Evolutionary conservation across 2,888 invertebrate species (phyloP), one percentile per base, ranked within the genome.

Genomic region (Pristionchus japonicus): DNA sequence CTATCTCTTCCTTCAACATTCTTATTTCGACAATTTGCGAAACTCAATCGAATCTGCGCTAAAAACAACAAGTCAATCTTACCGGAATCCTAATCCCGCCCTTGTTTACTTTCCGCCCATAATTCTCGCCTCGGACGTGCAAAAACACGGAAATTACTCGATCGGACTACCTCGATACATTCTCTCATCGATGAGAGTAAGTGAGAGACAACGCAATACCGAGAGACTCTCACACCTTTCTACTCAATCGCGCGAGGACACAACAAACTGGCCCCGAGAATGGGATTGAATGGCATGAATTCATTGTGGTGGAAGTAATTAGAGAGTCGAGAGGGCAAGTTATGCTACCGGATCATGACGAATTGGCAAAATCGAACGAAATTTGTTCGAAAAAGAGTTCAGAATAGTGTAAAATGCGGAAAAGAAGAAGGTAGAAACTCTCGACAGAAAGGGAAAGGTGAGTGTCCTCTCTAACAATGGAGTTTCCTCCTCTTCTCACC

Each of bases 71-170:
- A 20, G 57, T 57, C 57, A n/a, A 31, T 64, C 64, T 1, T 15
- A 64, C 64, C 64, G 31, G 31, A 31, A 64, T 64, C 64, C 57
- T 57, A 57, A 57, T 57, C 57, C n/a, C 57, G n/a, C n/a, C 15
- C 34, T 64, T 64, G 64, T 64, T 64, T 27, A 37, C 70, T 70
- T 37, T 20, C 37, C 40, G 70, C 23, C 52, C 57, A n/a, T 57
- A 57, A 57, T 57, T 57, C 57, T 57, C 57, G 23, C 57, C 57
- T 57, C 57, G 57, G 20, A 37, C 34, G 70, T 70, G 70, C 34
- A 70, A 64, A 70, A 70, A 70, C 70, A 70, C 70, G 70, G 70
- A 70, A 70, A 70, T 70, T 70, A 70, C 70, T 31, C 37, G 64
- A 64, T 64, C 64, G 64, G 57, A 4, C 23, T n/a, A 3, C 31